phyloP scores from a whole-genome alignment of 2,888 invertebrate genomes.

The Pogonocherus hispidulus region DNA sequence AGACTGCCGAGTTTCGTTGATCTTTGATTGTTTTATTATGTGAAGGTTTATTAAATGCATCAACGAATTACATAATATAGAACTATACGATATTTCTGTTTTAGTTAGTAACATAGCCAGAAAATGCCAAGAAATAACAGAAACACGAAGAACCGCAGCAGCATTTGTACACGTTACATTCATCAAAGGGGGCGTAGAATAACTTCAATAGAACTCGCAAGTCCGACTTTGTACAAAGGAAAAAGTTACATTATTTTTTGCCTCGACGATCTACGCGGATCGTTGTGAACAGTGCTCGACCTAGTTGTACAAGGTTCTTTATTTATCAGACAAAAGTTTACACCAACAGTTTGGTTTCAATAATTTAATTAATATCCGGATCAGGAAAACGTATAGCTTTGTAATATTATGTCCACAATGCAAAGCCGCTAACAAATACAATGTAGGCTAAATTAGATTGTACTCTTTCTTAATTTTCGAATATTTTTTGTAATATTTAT shows the following conservation, averaged over 20 bases:
- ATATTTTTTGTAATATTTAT: too few relatives aligned
- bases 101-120: too few relatives aligned
- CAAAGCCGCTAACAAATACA: background rate
- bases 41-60: too few relatives aligned
- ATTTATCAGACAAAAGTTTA: background rate
- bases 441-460: too few relatives aligned
- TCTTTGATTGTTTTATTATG: too few relatives aligned
- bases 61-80: too few relatives aligned
- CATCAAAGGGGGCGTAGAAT: background rate
- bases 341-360: background rate
- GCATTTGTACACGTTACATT: background rate
- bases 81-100: too few relatives aligned
- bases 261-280: background rate
- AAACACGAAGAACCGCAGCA: background rate
- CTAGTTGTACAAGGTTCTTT: background rate
- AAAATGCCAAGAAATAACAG: too few relatives aligned
- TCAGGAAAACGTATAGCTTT: background rate
- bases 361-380: background rate
- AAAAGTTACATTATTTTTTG: slow-evolving; percentile 4
- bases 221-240: background rate
- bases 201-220: slow-evolving; percentile 3
- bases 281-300: background rate
- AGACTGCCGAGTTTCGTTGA: too few relatives aligned
- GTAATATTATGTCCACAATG: background rate
- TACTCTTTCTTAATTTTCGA: too few relatives aligned